Evolutionary conservation across 2,797 vertebrate genomes (phyloP), one percentile per base, ranked within the genome.

Genomic region (Danio choprae): DNA sequence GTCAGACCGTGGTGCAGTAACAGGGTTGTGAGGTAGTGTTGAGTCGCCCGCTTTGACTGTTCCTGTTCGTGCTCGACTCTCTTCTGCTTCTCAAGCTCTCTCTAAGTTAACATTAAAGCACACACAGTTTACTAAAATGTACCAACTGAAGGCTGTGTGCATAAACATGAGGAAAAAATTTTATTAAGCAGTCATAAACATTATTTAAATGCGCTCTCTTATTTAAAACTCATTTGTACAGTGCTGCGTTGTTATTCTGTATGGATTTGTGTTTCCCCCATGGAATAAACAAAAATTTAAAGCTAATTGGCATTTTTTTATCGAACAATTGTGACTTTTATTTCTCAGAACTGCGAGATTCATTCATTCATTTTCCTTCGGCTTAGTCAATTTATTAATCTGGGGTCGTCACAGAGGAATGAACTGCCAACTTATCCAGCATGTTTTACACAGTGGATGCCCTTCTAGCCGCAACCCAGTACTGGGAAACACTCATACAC

Each of bases 81-180:
- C 86, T 29, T 91, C 89, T 95, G 94, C 83, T 92, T 97, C 85
- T 97, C 95, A 84, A 95, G 75, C 86, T 98, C 94, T 88, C 91
- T 96, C 98, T 99, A 74, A 22, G 75, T 83, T 74, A 22, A 77
- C 53, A 79, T 38, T 22, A 51, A 82, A 44, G 78, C 38, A 69
- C 18, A 81, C 15, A 56, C 46, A 62, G 46, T 43, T 36, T 1
- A 15, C 63, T 53, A 56, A 72, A 72, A 16, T 7, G 3, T 16
- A 53, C 5, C 22, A 56, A 56, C 11, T 16, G 16, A 58, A 56
- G 6, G n/a, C 18, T 56, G 16, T 41, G 48, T 41, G 40, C 70
- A 58, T 58, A 72, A 72, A 58, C 53, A 53, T 58, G 38, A 41
- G 9, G 40, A 43, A 58, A 56, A 55, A 13, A 16, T 55, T 8